Conservation (phyloP, 2,888 invertebrate species). For the Drosophila quinaria region DNA sequence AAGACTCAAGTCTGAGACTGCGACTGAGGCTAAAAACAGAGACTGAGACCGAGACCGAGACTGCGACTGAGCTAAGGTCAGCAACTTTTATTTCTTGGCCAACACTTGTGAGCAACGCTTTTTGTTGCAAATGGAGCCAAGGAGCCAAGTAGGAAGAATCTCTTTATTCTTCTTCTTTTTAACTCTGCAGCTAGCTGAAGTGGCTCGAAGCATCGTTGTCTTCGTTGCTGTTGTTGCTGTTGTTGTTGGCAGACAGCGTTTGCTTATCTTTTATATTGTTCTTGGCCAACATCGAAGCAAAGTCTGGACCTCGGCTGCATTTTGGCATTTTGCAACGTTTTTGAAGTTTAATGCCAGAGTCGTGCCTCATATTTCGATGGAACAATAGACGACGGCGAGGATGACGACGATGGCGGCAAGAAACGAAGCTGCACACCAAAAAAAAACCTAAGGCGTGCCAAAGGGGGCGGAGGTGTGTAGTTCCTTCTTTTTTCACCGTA, state of each 20-base stretch:
- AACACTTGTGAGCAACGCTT: conserved; percentile 75
- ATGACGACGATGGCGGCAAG: conserved; percentile 39
- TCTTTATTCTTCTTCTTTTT: neutral
- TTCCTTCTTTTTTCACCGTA: conserved; percentile 18
- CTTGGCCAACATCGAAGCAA: conserved; percentile 73
- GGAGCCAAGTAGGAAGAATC: conserved; percentile 35
- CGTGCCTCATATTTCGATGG: conserved; percentile 81
- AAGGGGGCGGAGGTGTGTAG: conserved; percentile 75
- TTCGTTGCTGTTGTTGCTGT: conserved; percentile 13
- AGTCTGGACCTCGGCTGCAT: conserved; percentile 71
- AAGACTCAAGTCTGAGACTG: conserved; percentile 54
- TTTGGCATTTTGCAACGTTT: conserved; percentile 81
- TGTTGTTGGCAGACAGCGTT: conserved; percentile 63
- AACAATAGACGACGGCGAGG: conserved; percentile 70
- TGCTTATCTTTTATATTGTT: conserved; percentile 81
- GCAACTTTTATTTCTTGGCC: conserved; percentile 82
- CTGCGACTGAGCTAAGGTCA: conserved; percentile 70
- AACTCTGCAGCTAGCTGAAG: conserved; percentile 45
- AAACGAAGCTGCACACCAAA: conserved; percentile 27
- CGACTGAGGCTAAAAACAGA: conserved; percentile 21
- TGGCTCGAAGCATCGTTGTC: conserved; percentile 56
- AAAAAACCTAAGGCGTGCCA: conserved; percentile 66
- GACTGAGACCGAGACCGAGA: conserved; percentile 46
- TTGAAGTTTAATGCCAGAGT: conserved; percentile 81
- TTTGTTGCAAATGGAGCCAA: conserved; percentile 60